Evolutionary conservation across 2,797 vertebrate genomes (phyloP).

Genomic region (Brotogeris chrysoptera): DNA sequence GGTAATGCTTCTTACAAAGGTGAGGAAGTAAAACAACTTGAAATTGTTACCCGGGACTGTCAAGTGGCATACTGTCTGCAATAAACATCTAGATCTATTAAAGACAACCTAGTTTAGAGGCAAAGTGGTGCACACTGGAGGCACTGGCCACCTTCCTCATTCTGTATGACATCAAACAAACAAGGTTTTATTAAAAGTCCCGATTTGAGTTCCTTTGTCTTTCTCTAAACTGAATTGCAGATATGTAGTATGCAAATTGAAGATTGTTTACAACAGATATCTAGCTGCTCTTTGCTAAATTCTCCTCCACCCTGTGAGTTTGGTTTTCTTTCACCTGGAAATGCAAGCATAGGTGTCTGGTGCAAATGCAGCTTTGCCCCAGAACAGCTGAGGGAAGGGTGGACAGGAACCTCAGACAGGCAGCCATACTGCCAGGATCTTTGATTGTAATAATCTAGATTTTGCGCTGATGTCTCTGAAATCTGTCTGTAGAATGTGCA

Average conservation of each 20-base stretch:
- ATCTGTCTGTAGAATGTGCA: background rate
- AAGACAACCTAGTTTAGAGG: background rate
- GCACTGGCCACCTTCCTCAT: background rate
- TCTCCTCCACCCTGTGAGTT: accelerated
- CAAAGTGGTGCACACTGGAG: background rate
- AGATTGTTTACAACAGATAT: background rate
- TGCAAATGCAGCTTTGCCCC: background rate
- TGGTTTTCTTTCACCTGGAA: background rate
- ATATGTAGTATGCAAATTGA: background rate
- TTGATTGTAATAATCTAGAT: background rate
- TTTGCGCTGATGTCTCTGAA: background rate
- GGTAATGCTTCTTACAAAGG: background rate
- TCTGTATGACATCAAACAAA: background rate
- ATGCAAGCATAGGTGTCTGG: background rate
- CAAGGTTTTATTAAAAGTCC: background rate
- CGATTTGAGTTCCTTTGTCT: background rate
- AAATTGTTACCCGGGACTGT: background rate
- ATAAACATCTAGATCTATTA: background rate
- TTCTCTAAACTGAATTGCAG: background rate
- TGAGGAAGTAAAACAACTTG: background rate
- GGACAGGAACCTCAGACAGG: background rate
- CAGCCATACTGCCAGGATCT: background rate
- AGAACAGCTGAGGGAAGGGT: background rate
- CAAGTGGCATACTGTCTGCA: background rate
- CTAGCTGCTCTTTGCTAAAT: background rate